These are phyloP conservation scores for Aeoliscus strigatus DNA, from an alignment of 2,797 vertebrate genomes.

Conservation along the genomic window DNA sequence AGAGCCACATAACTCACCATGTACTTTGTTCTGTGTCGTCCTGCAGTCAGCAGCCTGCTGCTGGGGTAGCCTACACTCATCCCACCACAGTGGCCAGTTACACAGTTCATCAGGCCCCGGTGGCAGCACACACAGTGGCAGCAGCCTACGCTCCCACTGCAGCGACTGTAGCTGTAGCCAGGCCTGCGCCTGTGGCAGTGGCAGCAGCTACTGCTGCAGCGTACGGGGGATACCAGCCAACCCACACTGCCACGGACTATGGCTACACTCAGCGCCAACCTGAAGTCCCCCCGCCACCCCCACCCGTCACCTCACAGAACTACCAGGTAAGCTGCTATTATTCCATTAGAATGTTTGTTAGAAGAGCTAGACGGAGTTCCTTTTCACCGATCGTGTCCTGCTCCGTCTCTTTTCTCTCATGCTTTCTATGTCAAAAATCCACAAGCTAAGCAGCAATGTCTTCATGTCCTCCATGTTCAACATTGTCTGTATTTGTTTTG, in stretches of 20 bases:
- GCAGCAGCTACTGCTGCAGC: slow-evolving; percentile 91
- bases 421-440: no score
- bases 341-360: no score
- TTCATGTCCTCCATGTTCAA: no score
- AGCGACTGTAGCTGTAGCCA: slow-evolving; percentile 88
- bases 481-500: no score
- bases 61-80: slow-evolving; percentile 95
- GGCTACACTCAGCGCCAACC: slow-evolving; percentile 92
- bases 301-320: slow-evolving; percentile 94
- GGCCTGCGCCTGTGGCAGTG: slow-evolving; percentile 88
- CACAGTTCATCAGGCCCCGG: slow-evolving; percentile 95
- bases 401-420: no score
- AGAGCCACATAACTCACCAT: not conserved
- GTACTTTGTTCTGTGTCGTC: slow-evolving; percentile 22
- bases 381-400: no score
- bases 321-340: slow-evolving; percentile 81
- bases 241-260: slow-evolving; percentile 89
- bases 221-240: slow-evolving; percentile 89
- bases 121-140: slow-evolving; percentile 92
- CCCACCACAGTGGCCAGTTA: slow-evolving; percentile 98
- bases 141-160: slow-evolving; percentile 93
- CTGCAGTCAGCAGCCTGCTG: slow-evolving; percentile 90
- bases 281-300: slow-evolving; percentile 92
- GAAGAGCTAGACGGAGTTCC: no score
- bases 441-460: no score